These are phyloP conservation scores for Zenarchopterus dispar DNA, from an alignment of 2,797 vertebrate species.

Conservation along the genomic window DNA sequence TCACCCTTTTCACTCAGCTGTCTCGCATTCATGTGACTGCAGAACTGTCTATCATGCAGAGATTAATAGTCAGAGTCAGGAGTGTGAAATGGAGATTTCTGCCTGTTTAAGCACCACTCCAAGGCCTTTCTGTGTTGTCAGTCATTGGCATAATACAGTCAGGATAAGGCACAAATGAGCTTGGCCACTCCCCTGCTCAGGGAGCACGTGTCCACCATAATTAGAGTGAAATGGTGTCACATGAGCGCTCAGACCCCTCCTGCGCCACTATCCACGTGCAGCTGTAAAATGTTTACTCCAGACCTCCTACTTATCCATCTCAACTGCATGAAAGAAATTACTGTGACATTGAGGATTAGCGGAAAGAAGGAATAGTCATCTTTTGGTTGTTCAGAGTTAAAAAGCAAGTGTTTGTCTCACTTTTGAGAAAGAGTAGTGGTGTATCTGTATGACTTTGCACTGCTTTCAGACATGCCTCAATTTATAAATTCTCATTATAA, in stretches of 20 bases:
- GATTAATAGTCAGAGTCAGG: constrained; percentile 57
- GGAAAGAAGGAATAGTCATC: constrained; percentile 53
- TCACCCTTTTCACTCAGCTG: constrained; percentile 26
- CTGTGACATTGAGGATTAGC: constrained; percentile 77
- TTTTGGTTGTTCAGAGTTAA: constrained; percentile 45
- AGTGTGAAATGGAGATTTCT: constrained; percentile 66
- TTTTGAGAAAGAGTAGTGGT: constrained; percentile 38
- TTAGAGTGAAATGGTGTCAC: constrained; percentile 83
- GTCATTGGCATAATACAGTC: constrained; percentile 63
- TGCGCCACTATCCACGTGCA: constrained; percentile 62
- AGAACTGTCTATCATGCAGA: constrained; percentile 39
- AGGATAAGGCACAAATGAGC: constrained; percentile 65
- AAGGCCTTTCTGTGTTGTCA: constrained; percentile 57
- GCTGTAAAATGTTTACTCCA: constrained; percentile 72
- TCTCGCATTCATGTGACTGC: constrained; percentile 34
- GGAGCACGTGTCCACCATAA: constrained; percentile 78
- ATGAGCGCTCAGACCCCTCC: constrained; percentile 70
- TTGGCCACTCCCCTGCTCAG: constrained; percentile 70
- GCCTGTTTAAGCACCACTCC: constrained; percentile 53
- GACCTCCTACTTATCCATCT: constrained; percentile 73
- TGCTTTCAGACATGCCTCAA: constrained; percentile 34
- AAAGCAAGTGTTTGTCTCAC: constrained; percentile 32
- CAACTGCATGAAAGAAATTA: constrained; percentile 81
- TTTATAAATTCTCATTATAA: constrained; percentile 36
- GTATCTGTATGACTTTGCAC: constrained; percentile 27